phyloP scores from a whole-genome alignment of 2,888 invertebrate genomes.

The Diloba caeruleocephala region DNA sequence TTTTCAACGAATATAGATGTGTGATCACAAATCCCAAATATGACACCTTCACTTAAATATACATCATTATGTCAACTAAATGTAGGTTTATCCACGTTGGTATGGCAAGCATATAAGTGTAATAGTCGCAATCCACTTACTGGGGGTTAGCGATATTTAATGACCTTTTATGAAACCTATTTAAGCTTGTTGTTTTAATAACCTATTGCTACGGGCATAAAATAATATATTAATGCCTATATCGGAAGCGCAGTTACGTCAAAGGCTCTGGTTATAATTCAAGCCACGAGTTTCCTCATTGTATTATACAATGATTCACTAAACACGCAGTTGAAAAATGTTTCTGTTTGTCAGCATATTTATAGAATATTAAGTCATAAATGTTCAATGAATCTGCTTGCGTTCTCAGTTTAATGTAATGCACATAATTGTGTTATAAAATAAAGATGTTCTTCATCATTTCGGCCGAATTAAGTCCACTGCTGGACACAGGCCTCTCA shows the following conservation, averaged over 20 bases:
- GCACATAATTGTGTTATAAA: conserved; percentile 1
- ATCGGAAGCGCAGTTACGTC: conserved; percentile 33
- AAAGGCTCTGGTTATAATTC: conserved; percentile 56
- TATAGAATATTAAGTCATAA: conserved; percentile 49
- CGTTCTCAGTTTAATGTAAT: conserved; percentile 1
- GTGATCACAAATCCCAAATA: conserved; percentile 6
- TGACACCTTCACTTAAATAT: conserved; percentile 7
- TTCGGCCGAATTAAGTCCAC: no score
- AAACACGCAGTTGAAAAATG: conserved; percentile 46
- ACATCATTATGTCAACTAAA: conserved; percentile 23
- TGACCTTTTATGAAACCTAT: conserved; percentile 14
- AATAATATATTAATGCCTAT: conserved; percentile 33
- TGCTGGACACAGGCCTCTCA: no score
- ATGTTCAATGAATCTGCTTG: conserved; percentile 28
- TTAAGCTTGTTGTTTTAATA: no score
- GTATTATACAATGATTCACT: conserved; percentile 72
- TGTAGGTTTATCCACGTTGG: conserved; percentile 8
- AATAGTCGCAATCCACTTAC: no score
- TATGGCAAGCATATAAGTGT: no score
- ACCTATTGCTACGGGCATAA: no score
- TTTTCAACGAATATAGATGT: no score
- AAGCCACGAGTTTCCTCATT: conserved; percentile 71
- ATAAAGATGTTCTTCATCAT: neutral
- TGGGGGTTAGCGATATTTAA: no score
- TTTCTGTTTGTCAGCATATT: conserved; percentile 41